Evolutionary conservation across 2,113 vertebrate species (phyloP).

Genomic region (Tachysurus vachellii): DNA sequence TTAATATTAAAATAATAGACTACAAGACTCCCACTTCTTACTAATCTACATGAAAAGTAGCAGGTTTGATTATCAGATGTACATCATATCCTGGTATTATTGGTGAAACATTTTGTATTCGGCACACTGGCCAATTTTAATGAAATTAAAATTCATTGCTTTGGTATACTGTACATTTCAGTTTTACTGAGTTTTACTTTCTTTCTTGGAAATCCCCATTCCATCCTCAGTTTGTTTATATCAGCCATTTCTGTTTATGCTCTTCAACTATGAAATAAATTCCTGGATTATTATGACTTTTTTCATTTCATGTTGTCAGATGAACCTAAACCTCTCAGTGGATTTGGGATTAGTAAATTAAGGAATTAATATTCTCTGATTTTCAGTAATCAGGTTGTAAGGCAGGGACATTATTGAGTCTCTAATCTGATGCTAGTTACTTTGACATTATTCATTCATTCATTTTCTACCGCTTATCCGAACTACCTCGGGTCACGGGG

Average conservation of each 20-base stretch:
- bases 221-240: neutral
- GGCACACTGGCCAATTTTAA: no score
- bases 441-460: no score
- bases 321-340: slow-evolving; percentile 9
- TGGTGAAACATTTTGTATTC: neutral
- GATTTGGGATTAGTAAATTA: slow-evolving; percentile 6
- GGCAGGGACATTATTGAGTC: neutral
- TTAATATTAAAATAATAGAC: neutral
- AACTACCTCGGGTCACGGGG: no score
- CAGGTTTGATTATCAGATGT: neutral
- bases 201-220: neutral
- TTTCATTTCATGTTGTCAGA: neutral
- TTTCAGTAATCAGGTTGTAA: neutral
- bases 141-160: neutral
- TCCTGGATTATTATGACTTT: neutral
- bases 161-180: neutral
- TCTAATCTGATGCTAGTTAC: neutral
- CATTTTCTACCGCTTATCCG: no score
- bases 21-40: neutral
- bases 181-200: neutral
- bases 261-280: neutral
- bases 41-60: neutral
- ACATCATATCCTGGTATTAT: neutral
- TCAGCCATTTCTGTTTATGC: neutral
- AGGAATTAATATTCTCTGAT: neutral